A percentile compares a stretch with the other conserved stretches of the same genome.
Conservation (phyloP, 2,797 vertebrate species). For the Galago senegalensis region DNA sequence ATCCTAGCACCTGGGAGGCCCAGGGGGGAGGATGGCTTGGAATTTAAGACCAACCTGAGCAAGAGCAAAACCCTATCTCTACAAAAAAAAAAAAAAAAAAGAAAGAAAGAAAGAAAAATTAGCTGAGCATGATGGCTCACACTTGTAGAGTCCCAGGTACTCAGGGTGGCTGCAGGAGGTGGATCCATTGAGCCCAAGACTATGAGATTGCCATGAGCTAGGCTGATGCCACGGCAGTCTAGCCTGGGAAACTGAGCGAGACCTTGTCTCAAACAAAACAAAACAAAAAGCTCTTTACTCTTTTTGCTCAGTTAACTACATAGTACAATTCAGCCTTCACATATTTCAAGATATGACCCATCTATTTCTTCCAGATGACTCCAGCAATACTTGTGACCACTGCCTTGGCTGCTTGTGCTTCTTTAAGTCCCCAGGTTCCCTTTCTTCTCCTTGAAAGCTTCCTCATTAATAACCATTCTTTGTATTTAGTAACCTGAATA, state of each 20-base stretch:
- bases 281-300: not conserved
- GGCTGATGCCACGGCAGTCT: not conserved
- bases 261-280: not conserved
- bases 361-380: not conserved
- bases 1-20: not conserved
- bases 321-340: not conserved
- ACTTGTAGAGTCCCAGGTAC: not conserved
- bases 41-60: not conserved
- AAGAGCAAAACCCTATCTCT: not conserved
- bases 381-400: not conserved
- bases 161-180: not conserved
- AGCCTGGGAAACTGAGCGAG: not conserved
- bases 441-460: not conserved
- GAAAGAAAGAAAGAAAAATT: not conserved
- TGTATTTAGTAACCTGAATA: not conserved
- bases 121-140: not conserved
- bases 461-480: not conserved
- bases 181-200: not conserved
- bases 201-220: not conserved
- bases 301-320: not conserved
- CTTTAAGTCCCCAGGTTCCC: rapidly evolving
- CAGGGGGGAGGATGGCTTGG: not conserved
- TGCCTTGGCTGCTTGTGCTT: not conserved
- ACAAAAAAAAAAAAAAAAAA: not conserved
- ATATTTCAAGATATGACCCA: not conserved